Evolutionary conservation across 2,888 invertebrate genomes (phyloP), one percentile per base, ranked within the genome.

Genomic region (Ochropleura leucogaster): DNA sequence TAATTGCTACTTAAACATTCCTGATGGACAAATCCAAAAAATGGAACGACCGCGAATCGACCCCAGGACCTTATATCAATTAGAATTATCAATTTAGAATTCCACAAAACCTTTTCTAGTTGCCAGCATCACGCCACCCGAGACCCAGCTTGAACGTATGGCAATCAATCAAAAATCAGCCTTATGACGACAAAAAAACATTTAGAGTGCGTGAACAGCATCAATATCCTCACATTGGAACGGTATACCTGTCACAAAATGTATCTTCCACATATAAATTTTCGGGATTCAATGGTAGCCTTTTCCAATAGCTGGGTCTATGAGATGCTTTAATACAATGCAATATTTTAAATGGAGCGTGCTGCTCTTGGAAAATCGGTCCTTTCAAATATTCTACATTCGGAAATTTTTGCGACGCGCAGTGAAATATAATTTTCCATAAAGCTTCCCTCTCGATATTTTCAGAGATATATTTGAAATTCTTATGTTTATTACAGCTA

Each of bases 91-190:
- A n/a, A 72, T 74, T 83, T 75, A 10, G 40, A 71, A 62, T 75
- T 70, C 55, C 65, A 83, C 65, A 75, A 77, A 75, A 42, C 64
- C 57, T 80, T 67, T 42, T 40, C 53, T 20, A 73, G 60, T 70
- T 49, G 44, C 62, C 53, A 20, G 59, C 68, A 60, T 76, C 66
- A 66, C 14, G 70, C 40, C 55, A 76, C 59, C 64, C 16, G 49
- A 72, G 20, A 67, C 40, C 57, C 47, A 44, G 30, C 74, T 60
- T 55, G 72, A 77, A 79, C 63, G 53, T 74, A 74, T 20, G 42
- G 57, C 71, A 44, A 83, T 83, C 83, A 75, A 83, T 85, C 83
- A 83, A 72, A 82, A 67, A 47, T 44, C 60, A 59, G 44, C 68
- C 72, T 57, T 70, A 73, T 72, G 74, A 40, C 55, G 16, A 60